Percentiles rank a stretch among this genome's conserved stretches.
phyloP scores from a whole-genome alignment of 2,888 invertebrate genomes.

The Dorcus parallelipipedus region DNA sequence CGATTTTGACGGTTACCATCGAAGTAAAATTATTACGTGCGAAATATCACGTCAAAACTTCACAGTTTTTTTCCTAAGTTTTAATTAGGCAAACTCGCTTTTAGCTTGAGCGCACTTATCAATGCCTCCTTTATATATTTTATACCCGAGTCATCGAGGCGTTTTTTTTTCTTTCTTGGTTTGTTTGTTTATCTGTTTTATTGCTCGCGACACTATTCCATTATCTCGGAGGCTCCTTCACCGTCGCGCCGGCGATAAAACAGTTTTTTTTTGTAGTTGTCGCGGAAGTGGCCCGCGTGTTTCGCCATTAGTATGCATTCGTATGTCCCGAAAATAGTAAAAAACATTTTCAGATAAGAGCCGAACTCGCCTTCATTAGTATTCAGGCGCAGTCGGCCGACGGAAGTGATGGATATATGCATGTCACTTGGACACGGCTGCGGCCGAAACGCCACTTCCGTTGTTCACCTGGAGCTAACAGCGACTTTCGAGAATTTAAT shows the following conservation, averaged over 20 bases:
- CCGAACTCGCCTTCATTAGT: conserved; percentile 35
- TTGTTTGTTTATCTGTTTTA: no score
- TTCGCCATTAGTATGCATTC: conserved; percentile 19
- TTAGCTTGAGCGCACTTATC: no score
- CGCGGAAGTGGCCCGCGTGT: conserved; percentile 15
- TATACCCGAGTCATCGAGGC: no score
- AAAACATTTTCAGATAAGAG: conserved; percentile 28
- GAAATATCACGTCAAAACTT: no score
- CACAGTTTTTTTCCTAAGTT: no score
- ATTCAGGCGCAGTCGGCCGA: conserved; percentile 37
- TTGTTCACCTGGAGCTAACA: conserved; percentile 21
- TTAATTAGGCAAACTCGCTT: no score
- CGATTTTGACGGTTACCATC: no score
- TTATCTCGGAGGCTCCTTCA: no score
- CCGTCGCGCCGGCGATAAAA: conserved; percentile 5
- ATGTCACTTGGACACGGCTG: conserved; percentile 42
- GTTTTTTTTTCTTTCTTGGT: no score
- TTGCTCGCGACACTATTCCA: no score
- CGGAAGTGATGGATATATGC: conserved; percentile 43
- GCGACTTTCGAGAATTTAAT: conserved; percentile 5
- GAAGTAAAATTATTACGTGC: no score
- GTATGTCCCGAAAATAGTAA: conserved; percentile 23
- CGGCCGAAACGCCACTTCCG: conserved; percentile 41
- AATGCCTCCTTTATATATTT: no score
- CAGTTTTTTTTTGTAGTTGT: conserved; percentile 8